Conservation (phyloP, 2,113 vertebrate genomes). For the Gobius niger region DNA sequence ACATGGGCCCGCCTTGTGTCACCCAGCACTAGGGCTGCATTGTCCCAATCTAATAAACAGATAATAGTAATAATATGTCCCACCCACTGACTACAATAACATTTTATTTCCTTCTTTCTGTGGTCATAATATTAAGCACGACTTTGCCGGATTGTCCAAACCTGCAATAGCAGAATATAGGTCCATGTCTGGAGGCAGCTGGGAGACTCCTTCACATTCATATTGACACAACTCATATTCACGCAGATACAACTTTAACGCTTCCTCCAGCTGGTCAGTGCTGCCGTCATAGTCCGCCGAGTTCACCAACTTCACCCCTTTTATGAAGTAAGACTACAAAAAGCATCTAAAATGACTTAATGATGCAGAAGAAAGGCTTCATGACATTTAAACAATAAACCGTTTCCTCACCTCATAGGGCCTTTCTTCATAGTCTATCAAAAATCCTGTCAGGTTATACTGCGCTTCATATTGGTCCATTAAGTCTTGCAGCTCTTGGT, state of each 20-base stretch:
- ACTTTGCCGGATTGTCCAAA: conserved; percentile 31
- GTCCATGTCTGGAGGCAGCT: conserved; percentile 78
- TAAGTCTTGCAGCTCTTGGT: conserved; percentile 81
- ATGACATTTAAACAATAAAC: too few species aligned
- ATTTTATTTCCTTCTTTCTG: too few species aligned
- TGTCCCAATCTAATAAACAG: too few species aligned
- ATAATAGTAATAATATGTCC: too few species aligned
- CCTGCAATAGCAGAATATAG: conserved; percentile 84
- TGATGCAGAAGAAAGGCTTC: too few species aligned
- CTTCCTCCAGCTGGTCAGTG: conserved; percentile 79
- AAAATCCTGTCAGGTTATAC: conserved; percentile 81
- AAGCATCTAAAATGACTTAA: neutral
- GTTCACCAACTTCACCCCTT: conserved; percentile 82
- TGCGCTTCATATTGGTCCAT: conserved; percentile 81
- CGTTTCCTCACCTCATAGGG: conserved; percentile 77
- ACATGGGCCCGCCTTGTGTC: too few species aligned
- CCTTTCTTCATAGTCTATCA: conserved; percentile 81
- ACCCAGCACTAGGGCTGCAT: too few species aligned
- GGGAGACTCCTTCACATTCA: conserved; percentile 78
- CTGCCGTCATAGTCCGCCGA: conserved; percentile 80
- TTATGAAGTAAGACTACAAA: conserved; percentile 78
- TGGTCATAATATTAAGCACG: neutral
- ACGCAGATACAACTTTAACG: conserved; percentile 78
- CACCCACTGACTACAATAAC: too few species aligned
- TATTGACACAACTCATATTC: conserved; percentile 79